Percentiles rank a stretch among this genome's conserved stretches.
These are phyloP conservation scores for Patiria miniata DNA, from an alignment of 35 echinoderm and acorn worm genomes.

Conservation along the genomic window DNA sequence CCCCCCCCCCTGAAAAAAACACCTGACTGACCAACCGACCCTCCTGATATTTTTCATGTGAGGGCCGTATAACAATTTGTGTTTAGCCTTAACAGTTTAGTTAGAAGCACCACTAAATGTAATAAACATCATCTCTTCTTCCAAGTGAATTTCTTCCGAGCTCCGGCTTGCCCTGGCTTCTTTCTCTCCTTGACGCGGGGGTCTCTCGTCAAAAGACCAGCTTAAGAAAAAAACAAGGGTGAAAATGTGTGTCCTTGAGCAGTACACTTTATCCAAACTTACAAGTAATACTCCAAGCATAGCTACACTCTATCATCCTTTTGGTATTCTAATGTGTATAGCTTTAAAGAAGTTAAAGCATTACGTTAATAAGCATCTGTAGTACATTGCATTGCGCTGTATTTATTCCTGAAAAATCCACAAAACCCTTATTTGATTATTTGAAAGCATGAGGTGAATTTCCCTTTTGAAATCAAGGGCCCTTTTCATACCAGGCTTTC, in stretches of 20 bases:
- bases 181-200: constrained; percentile 79
- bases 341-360: neutral
- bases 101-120: no score
- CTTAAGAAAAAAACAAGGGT: constrained; percentile 45
- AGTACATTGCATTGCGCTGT: neutral
- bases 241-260: neutral
- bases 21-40: no score
- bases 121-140: constrained; percentile 74
- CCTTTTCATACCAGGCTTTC: no score
- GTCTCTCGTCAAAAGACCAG: constrained; percentile 87
- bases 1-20: no score
- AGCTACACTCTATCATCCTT: neutral
- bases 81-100: no score
- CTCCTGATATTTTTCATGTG: no score
- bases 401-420: no score
- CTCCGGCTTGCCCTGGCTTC: constrained; percentile 94
- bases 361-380: neutral
- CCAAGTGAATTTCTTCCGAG: constrained; percentile 98
- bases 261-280: neutral
- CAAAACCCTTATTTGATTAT: no score
- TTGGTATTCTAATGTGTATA: neutral
- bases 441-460: no score
- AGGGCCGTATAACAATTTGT: no score
- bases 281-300: neutral
- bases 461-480: no score